These are phyloP conservation scores for Drosophila auraria DNA, from an alignment of 1,140 invertebrate species.

Conservation along the genomic window DNA sequence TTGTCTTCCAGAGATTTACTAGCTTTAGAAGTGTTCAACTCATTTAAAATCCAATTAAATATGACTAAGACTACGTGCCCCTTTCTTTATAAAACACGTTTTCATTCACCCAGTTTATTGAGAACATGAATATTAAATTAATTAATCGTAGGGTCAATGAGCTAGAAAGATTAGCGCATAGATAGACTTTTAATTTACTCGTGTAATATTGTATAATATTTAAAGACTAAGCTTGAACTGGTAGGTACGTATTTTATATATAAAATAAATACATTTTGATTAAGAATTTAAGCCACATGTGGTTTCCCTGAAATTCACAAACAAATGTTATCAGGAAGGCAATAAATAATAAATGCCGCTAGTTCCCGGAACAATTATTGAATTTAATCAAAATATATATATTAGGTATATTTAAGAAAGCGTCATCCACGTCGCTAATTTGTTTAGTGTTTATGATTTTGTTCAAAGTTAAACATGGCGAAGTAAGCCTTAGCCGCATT, in stretches of 20 bases:
- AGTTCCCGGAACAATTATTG: conserved; percentile 3
- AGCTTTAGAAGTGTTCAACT: not conserved
- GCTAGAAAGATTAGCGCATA: not conserved
- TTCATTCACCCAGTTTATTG: not conserved
- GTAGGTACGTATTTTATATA: not conserved
- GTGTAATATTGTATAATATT: not conserved
- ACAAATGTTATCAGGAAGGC: conserved; percentile 7
- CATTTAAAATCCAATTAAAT: not conserved
- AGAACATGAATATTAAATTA: conserved; percentile 7
- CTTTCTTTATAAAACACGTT: not conserved
- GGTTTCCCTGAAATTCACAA: not conserved
- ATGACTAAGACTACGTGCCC: no score
- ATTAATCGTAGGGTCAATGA: not conserved
- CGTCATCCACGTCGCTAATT: not conserved
- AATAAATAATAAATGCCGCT: not conserved
- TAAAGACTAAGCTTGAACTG: not conserved
- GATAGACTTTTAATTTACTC: not conserved
- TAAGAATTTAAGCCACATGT: not conserved
- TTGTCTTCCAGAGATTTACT: not conserved
- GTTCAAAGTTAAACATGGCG: not conserved
- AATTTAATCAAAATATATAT: not conserved
- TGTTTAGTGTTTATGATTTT: not conserved
- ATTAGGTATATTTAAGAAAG: not conserved
- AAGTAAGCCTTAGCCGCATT: not conserved
- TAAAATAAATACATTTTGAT: not conserved